Conservation (phyloP, 2,113 vertebrate species). For the Guaruba guarouba region DNA sequence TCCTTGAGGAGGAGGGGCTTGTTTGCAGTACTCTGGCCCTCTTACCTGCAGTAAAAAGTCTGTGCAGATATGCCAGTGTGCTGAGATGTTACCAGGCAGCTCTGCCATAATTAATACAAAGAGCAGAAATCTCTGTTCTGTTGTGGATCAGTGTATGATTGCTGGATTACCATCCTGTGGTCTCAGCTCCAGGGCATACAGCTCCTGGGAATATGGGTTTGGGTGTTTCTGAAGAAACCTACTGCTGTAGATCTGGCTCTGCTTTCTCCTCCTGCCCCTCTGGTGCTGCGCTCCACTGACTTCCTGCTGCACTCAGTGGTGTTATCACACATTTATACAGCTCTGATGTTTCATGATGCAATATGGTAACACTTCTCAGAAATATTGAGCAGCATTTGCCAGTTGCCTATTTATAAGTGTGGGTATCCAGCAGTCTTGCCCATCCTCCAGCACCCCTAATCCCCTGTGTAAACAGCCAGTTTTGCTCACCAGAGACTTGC, state of each 20-base stretch:
- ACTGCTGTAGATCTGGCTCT: neutral
- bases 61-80: neutral
- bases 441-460: neutral
- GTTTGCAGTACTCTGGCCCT: neutral
- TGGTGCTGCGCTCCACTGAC: neutral
- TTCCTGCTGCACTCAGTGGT: neutral
- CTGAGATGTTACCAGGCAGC: neutral
- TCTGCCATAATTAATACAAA: neutral
- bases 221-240: neutral
- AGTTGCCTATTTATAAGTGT: neutral
- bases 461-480: neutral
- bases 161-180: neutral
- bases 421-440: neutral
- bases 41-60: neutral
- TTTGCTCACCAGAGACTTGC: neutral
- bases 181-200: neutral
- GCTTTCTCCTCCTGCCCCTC: neutral
- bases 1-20: neutral
- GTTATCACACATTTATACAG: neutral
- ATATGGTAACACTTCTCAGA: neutral
- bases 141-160: neutral
- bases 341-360: neutral
- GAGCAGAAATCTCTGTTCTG: neutral
- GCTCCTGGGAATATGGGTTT: neutral
- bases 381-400: neutral